A percentile compares a stretch with the other conserved stretches of the same genome.
Evolutionary conservation across 2,797 vertebrate genomes (phyloP).

Genomic region (Benthosema pterotum): DNA sequence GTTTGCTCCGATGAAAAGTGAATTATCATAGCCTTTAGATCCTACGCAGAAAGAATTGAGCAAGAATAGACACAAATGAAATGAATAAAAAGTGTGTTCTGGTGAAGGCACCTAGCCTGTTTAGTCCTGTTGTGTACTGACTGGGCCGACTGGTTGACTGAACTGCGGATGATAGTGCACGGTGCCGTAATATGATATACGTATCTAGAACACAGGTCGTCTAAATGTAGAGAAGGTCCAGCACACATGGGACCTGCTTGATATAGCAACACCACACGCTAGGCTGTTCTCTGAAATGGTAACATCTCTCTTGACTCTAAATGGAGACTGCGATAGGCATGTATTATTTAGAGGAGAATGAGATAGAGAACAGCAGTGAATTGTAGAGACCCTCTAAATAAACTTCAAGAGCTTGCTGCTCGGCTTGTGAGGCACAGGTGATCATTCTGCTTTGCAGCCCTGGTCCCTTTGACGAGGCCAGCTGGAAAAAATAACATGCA

Average conservation of each 20-base stretch:
- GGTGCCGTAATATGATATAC: conserved; percentile 46
- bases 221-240: conserved; percentile 55
- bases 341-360: conserved; percentile 77
- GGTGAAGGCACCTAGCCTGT: conserved; percentile 75
- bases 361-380: conserved; percentile 65
- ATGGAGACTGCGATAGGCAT: conserved; percentile 68
- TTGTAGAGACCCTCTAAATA: conserved; percentile 49
- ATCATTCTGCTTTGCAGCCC: conserved; percentile 63
- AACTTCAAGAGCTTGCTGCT: conserved; percentile 49
- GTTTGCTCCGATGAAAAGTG: conserved; percentile 49
- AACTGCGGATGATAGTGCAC: conserved; percentile 28
- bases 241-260: conserved; percentile 58
- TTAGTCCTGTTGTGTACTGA: conserved; percentile 50
- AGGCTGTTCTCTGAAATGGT: conserved; percentile 47
- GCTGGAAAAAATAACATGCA: conserved; percentile 40
- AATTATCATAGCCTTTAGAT: conserved; percentile 47
- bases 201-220: conserved; percentile 60
- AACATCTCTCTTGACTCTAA: conserved; percentile 54
- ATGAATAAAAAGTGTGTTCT: conserved; percentile 39
- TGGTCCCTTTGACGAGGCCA: conserved; percentile 53
- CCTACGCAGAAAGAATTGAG: too few relatives aligned
- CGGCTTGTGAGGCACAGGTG: conserved; percentile 62
- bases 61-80: background rate
- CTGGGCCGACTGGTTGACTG: conserved; percentile 50
- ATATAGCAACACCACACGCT: conserved; percentile 48